A percentile compares a stretch with the other conserved stretches of the same genome.
Conservation (phyloP, 2,113 vertebrate species). For the Lophochroa leadbeateri region DNA sequence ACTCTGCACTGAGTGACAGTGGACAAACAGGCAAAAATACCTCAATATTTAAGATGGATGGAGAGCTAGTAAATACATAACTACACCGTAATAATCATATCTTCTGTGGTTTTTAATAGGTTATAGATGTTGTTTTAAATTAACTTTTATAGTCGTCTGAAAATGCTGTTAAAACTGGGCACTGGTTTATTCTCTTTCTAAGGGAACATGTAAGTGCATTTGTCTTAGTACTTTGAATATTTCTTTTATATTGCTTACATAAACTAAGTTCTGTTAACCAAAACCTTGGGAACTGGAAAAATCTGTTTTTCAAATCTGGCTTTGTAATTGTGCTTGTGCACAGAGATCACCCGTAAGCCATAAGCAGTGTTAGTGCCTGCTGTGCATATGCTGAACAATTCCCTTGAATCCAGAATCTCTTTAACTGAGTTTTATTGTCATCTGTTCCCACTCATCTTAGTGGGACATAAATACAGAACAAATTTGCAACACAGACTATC, state of each 20-base stretch:
- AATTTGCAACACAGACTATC: background rate
- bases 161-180: background rate
- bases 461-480: background rate
- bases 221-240: background rate
- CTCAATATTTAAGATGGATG: background rate
- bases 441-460: background rate
- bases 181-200: background rate
- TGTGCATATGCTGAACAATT: background rate
- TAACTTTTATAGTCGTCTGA: background rate
- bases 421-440: background rate
- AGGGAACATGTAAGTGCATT: background rate
- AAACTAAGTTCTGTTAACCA: background rate
- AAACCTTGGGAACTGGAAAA: slow-evolving; percentile 4
- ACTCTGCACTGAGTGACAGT: background rate
- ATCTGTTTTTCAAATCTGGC: slow-evolving; percentile 1
- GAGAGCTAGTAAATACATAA: background rate
- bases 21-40: background rate
- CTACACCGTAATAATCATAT: background rate
- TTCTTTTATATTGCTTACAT: background rate
- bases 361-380: background rate
- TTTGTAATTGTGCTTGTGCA: background rate
- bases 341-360: background rate
- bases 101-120: background rate
- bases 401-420: background rate
- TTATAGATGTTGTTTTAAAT: background rate